Percentiles rank a stretch among this genome's conserved stretches.
Evolutionary conservation across 2,888 invertebrate genomes (phyloP).

Genomic region (Schizotus pectinicornis): DNA sequence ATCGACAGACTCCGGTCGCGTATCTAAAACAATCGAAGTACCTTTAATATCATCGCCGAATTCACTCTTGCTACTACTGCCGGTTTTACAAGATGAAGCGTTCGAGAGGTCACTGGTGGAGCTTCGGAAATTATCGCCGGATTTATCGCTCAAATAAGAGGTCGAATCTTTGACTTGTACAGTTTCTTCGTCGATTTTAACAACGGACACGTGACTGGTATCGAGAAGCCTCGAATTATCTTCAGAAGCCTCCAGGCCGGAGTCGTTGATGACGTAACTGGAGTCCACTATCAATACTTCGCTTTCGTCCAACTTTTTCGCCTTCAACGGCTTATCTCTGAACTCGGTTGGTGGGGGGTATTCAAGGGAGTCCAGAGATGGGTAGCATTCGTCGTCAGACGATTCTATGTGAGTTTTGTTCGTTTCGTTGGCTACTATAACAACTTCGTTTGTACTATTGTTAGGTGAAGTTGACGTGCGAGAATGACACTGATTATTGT

Average conservation of each 20-base stretch:
- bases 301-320: constrained; percentile 82
- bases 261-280: constrained; percentile 72
- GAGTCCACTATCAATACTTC: constrained; percentile 81
- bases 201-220: constrained; percentile 90
- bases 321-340: constrained; percentile 58
- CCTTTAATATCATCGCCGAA: constrained; percentile 57
- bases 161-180: constrained; percentile 77
- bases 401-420: constrained; percentile 75
- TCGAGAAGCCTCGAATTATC: constrained; percentile 62
- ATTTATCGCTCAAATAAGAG: constrained; percentile 51
- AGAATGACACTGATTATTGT: constrained; percentile 62
- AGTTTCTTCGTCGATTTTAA: constrained; percentile 82
- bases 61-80: constrained; percentile 52
- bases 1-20: constrained; percentile 31
- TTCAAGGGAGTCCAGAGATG: constrained; percentile 77
- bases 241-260: constrained; percentile 65
- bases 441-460: constrained; percentile 71
- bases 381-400: constrained; percentile 76
- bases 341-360: constrained; percentile 61
- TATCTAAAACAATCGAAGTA: constrained; percentile 60
- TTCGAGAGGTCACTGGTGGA: constrained; percentile 57
- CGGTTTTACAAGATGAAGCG: constrained; percentile 52
- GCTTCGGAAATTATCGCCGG: constrained; percentile 47
- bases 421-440: constrained; percentile 78
- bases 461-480: constrained; percentile 60